Percentiles rank a stretch among this genome's conserved stretches.
These are phyloP conservation scores for Platichthys flesus DNA, from an alignment of 2,113 vertebrate genomes.

Conservation along the genomic window DNA sequence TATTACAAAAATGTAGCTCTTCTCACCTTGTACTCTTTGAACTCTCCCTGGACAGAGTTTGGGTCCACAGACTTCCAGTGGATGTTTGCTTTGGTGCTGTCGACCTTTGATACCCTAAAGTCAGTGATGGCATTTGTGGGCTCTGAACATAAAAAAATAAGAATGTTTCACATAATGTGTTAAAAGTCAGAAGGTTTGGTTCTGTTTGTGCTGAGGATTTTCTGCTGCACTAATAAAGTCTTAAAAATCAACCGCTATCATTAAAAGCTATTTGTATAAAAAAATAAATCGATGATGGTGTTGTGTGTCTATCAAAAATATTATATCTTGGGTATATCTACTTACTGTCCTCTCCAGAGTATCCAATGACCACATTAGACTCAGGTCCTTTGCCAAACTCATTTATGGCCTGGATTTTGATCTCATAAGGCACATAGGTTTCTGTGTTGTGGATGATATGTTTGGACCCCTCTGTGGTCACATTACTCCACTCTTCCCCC, in stretches of 20 bases:
- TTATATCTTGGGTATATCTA: background rate
- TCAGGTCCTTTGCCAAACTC: slow-evolving; percentile 90
- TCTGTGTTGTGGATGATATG: slow-evolving; percentile 88
- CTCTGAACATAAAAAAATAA: slow-evolving; percentile 76
- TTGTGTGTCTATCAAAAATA: background rate
- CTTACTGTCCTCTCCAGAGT: slow-evolving; percentile 97
- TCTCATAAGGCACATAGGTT: slow-evolving; percentile 92
- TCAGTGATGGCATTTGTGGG: slow-evolving; percentile 89
- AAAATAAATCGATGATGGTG: background rate
- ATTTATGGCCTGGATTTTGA: slow-evolving; percentile 92
- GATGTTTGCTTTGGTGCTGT: slow-evolving; percentile 88
- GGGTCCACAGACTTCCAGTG: slow-evolving; percentile 91
- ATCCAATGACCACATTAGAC: slow-evolving; percentile 88
- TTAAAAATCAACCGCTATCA: background rate
- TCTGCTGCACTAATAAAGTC: background rate
- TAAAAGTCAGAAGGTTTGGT: background rate
- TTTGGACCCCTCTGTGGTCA: slow-evolving; percentile 81
- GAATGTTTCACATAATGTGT: no score
- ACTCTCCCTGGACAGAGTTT: slow-evolving; percentile 90
- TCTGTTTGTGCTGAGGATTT: no score
- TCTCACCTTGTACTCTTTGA: slow-evolving; percentile 96
- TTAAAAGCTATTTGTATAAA: no score
- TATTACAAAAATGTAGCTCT: slow-evolving; percentile 3
- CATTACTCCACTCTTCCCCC: slow-evolving; percentile 86
- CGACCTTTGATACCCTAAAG: slow-evolving; percentile 86